Percentiles rank a stretch among this genome's conserved stretches.
Conservation (phyloP, 2,113 vertebrate genomes). For the Hyaena hyaena region DNA sequence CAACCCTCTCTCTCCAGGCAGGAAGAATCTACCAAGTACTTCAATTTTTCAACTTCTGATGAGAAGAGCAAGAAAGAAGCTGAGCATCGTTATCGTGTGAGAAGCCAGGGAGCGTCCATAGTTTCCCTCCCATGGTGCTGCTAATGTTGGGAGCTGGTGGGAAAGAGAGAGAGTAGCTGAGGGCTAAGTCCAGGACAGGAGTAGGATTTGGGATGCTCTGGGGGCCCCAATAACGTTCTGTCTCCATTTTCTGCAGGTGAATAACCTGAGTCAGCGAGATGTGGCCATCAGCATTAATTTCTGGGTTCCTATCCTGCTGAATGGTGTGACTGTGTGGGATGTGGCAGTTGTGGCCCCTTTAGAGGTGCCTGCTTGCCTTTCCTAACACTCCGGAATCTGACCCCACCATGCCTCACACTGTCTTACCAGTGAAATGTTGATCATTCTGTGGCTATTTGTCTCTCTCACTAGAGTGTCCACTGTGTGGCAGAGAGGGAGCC, state of each 20-base stretch:
- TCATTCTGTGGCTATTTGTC: neutral
- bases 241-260: conserved; percentile 81
- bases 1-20: conserved; percentile 75
- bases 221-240: neutral
- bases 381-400: neutral
- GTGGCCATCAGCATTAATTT: conserved; percentile 84
- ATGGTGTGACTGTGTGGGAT: conserved; percentile 84
- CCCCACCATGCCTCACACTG: neutral
- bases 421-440: neutral
- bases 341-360: conserved; percentile 67
- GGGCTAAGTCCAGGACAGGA: no score
- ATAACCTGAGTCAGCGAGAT: conserved; percentile 81
- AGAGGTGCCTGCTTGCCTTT: conserved; percentile 79
- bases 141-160: no score
- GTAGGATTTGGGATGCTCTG: no score
- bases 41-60: conserved; percentile 86
- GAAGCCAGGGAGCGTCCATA: neutral
- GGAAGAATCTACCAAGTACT: conserved; percentile 86
- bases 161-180: no score
- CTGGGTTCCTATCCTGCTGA: conserved; percentile 85
- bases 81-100: conserved; percentile 85
- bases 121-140: neutral
- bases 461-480: conserved; percentile 46
- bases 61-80: conserved; percentile 79
- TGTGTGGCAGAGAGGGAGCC: conserved; percentile 57